A percentile compares a stretch with the other conserved stretches of the same genome.
phyloP scores from a whole-genome alignment of 2,113 vertebrate species.

The Oxyura jamaicensis region DNA sequence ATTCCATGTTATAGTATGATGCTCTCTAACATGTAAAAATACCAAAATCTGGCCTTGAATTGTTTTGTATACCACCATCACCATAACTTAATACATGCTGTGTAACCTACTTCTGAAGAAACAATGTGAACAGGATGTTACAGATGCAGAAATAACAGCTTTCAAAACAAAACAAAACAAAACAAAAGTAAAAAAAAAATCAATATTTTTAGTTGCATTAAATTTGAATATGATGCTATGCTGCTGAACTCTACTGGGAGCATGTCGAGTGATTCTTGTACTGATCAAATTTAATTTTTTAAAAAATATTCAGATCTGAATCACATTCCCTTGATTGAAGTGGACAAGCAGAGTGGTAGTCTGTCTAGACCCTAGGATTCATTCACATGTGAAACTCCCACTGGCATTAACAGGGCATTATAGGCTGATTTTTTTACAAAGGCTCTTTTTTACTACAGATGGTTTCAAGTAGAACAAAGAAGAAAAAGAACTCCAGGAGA shows the following conservation, averaged over 20 bases:
- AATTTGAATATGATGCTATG: background rate
- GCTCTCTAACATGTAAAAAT: background rate
- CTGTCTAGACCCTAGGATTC: background rate
- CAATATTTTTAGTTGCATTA: background rate
- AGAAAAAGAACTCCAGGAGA: background rate
- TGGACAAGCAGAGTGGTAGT: background rate
- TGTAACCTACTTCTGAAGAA: background rate
- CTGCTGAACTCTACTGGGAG: background rate
- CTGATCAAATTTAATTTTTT: background rate
- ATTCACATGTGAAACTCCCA: background rate
- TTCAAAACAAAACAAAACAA: too few species aligned
- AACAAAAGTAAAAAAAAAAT: too few species aligned
- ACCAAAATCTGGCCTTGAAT: background rate
- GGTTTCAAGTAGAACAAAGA: slow-evolving; percentile 19
- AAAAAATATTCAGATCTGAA: background rate
- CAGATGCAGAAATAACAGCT: background rate
- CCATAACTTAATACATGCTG: background rate
- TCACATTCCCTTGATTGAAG: background rate
- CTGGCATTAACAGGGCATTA: background rate
- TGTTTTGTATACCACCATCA: background rate
- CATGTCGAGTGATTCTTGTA: background rate
- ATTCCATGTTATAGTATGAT: background rate
- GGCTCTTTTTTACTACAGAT: background rate
- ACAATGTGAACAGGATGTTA: background rate
- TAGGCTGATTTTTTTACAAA: background rate